A percentile compares a stretch with the other conserved stretches of the same genome.
Evolutionary conservation across 2,113 vertebrate species (phyloP).

Genomic region (Elephas maximus): DNA sequence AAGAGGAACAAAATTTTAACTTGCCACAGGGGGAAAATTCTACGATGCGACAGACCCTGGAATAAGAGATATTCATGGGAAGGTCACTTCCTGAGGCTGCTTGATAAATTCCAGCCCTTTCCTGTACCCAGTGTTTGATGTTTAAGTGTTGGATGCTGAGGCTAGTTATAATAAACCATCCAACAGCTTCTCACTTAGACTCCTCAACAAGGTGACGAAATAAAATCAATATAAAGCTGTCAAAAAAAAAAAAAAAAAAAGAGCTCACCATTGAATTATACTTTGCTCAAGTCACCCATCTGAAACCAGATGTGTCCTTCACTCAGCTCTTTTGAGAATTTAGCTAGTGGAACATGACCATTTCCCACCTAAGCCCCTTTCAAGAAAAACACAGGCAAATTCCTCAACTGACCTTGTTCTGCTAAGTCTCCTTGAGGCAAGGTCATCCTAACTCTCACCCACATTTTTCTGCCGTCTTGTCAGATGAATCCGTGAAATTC

Average conservation of each 20-base stretch:
- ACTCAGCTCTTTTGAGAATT: conserved; percentile 40
- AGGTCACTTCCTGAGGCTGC: conserved; percentile 18
- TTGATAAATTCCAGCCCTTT: conserved; percentile 32
- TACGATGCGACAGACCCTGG: neutral
- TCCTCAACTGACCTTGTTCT: conserved; percentile 63
- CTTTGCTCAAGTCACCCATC: conserved; percentile 35
- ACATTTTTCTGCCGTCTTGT: conserved; percentile 79
- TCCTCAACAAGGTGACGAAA: conserved; percentile 68
- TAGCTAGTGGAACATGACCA: neutral
- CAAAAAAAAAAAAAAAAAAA: neutral
- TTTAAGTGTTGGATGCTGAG: neutral
- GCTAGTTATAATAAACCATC: conserved; percentile 25
- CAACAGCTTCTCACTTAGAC: conserved; percentile 65
- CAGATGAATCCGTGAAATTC: conserved; percentile 82
- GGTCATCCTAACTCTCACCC: conserved; percentile 72
- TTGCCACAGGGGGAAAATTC: neutral
- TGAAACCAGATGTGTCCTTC: conserved; percentile 51
- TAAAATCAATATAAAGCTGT: conserved; percentile 66
- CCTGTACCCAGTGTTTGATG: neutral
- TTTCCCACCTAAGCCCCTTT: conserved; percentile 32
- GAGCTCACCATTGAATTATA: conserved; percentile 12
- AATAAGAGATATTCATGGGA: conserved; percentile 57
- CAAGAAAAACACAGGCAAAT: conserved; percentile 59
- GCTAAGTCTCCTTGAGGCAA: conserved; percentile 79
- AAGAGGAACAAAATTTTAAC: conserved; percentile 60